Evolutionary conservation across 2,113 vertebrate species (phyloP), one percentile per base, ranked within the genome.

Genomic region (Hystrix brachyura): DNA sequence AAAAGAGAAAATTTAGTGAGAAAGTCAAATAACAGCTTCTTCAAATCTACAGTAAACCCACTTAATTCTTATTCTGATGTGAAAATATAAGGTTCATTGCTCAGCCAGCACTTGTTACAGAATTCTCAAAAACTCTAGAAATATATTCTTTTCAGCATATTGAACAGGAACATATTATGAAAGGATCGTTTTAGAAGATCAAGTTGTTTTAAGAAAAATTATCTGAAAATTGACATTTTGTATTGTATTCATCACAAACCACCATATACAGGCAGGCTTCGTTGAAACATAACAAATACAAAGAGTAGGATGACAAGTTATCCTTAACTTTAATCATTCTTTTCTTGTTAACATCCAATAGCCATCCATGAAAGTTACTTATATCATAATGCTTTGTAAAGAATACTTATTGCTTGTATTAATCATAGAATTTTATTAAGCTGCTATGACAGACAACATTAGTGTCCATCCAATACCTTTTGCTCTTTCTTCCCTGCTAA

Each of bases 121-220:
- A 84, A 76, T 89, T 96, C 83, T 87, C 84, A 92, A 96, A 97
- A 96, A 96, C 89, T 59, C 90, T 57, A 21, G 69, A 95, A 96
- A 93, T 85, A 91, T 55, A 94, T 60, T 84, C 13, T 46, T 90
- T 97, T 93, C 69, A 60, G 90, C 55, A 87, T 80, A 0, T 25
- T 59, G 90, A 93, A 94, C 34, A 90, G 55, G 82, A 15, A 15
- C 21, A 94, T 57, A 6, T 86, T 79, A 74, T 64, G 43, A 80
- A 69, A 55, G 12, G 38, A 57, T 84, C 48, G 27, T 57, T 81
- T 88, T 46, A 90, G 46, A 81, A 62, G 53, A 93, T 76, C 72
- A 93, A 64, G 32, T 90, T 84, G 0, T 85, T 82, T 86, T n/a
- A 76, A 87, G 74, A 65, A 48, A 81, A 93, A 93, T 46, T 27